phyloP scores from a whole-genome alignment of 2,113 vertebrate genomes.

The Malurus alboscapulatus region DNA sequence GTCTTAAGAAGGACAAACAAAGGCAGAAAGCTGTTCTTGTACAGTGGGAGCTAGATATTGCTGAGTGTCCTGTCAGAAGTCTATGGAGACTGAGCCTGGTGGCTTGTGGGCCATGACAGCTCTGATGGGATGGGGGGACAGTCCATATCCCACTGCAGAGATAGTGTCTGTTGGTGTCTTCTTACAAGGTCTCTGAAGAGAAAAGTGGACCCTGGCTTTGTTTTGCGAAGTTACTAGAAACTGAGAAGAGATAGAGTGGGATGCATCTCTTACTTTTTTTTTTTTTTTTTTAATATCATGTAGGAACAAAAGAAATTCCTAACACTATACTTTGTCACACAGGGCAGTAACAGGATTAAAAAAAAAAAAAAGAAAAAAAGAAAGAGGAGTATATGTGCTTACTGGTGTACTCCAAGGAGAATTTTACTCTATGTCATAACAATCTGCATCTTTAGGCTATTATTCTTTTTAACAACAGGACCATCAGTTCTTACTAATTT shows the following conservation, averaged over 20 bases:
- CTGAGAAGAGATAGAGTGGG: background rate
- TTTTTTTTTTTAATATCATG: background rate
- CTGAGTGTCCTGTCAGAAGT: background rate
- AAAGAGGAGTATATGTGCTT: background rate
- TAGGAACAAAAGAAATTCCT: background rate
- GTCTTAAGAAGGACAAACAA: background rate
- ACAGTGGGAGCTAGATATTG: background rate
- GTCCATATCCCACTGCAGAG: background rate
- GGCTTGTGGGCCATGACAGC: background rate
- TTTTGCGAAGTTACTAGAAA: background rate
- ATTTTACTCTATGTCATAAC: background rate
- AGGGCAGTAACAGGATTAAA: background rate
- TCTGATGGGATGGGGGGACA: background rate
- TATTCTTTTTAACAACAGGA: background rate
- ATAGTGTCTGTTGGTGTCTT: background rate
- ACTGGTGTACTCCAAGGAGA: background rate
- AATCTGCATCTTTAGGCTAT: background rate
- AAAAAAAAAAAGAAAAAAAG: rapidly evolving
- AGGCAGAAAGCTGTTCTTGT: background rate
- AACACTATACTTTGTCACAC: background rate
- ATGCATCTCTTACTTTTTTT: background rate
- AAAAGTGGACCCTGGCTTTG: background rate
- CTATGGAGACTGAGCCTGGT: background rate
- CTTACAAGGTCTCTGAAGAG: background rate
- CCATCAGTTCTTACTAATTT: background rate